Percentiles rank a stretch among this genome's conserved stretches.
Conservation (phyloP, 2,797 vertebrate species). For the Sebastes reedi region DNA sequence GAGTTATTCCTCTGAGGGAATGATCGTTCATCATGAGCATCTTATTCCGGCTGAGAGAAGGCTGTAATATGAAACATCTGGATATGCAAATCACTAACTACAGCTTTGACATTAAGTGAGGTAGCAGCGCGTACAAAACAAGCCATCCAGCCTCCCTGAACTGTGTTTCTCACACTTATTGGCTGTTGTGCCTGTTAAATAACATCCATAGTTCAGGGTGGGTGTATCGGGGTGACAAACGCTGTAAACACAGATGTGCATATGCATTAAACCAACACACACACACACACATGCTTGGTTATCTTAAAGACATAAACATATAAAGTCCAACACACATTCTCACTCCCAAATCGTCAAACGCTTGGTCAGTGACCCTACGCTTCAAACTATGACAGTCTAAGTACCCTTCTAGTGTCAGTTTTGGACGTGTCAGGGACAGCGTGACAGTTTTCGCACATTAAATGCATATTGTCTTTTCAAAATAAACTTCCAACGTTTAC, state of each 20-base stretch:
- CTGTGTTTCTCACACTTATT: slow-evolving; percentile 26
- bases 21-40: slow-evolving; percentile 60
- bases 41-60: slow-evolving; percentile 56
- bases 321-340: background rate
- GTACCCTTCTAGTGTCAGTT: no score
- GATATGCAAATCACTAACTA: slow-evolving; percentile 55
- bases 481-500: no score
- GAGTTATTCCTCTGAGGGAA: slow-evolving; percentile 49
- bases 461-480: no score
- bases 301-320: background rate
- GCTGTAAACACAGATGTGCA: background rate
- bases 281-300: background rate
- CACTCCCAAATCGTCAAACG: no score
- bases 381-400: no score
- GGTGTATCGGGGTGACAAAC: background rate
- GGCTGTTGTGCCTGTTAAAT: slow-evolving; percentile 33
- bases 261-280: background rate
- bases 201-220: slow-evolving; percentile 37
- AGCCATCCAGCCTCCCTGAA: slow-evolving; percentile 29
- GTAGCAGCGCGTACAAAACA: slow-evolving; percentile 41
- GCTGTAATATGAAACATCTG: slow-evolving; percentile 66
- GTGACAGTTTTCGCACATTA: no score
- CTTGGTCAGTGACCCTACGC: no score
- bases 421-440: no score
- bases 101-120: slow-evolving; percentile 55